Evolutionary conservation across 2,113 vertebrate species (phyloP).

Genomic region (Lathamus discolor): DNA sequence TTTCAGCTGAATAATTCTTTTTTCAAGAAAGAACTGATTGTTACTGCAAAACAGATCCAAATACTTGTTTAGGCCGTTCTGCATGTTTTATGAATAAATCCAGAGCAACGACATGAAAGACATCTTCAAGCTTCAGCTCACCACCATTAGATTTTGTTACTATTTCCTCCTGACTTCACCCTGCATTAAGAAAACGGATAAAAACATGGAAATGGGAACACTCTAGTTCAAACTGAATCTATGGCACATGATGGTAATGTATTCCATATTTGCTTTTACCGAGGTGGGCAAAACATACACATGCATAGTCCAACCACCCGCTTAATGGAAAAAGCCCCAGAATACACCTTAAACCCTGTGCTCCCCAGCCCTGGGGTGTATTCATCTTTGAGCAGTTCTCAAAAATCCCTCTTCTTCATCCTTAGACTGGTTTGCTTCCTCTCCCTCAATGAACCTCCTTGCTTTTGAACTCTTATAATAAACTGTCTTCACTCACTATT

Average conservation of each 20-base stretch:
- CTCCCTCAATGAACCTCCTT: not conserved
- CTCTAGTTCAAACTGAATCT: not conserved
- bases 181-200: not conserved
- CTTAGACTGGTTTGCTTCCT: not conserved
- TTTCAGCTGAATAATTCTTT: not conserved
- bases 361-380: fast-evolving
- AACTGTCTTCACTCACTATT: not conserved
- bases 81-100: not conserved
- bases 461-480: not conserved
- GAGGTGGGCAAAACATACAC: fast-evolving
- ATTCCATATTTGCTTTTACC: not conserved
- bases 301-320: fast-evolving
- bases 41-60: not conserved
- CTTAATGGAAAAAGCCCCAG: not conserved
- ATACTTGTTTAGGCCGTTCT: not conserved
- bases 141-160: not conserved
- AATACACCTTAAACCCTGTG: not conserved
- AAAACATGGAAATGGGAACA: not conserved
- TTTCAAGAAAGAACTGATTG: not conserved
- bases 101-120: not conserved
- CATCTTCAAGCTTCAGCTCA: not conserved
- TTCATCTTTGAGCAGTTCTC: not conserved
- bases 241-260: fast-evolving
- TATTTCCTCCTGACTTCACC: not conserved
- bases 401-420: not conserved